A percentile compares a stretch with the other conserved stretches of the same genome.
These are phyloP conservation scores for Altica lythri DNA, from an alignment of 2,888 invertebrate species.

Conservation along the genomic window DNA sequence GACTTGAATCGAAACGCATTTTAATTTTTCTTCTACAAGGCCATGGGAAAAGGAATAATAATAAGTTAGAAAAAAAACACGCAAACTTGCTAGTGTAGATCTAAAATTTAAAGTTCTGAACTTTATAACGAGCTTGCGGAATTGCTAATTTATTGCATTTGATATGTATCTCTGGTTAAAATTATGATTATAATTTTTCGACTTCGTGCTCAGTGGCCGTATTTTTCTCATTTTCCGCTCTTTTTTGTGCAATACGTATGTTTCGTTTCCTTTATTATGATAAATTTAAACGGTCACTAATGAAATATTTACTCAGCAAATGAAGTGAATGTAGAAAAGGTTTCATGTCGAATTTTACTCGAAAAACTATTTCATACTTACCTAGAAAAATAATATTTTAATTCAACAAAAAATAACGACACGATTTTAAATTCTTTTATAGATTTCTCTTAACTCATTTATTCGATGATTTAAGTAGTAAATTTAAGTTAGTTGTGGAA, in stretches of 20 bases:
- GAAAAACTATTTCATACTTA: too few species aligned
- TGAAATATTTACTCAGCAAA: constrained; percentile 1
- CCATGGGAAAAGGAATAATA: constrained; percentile 47
- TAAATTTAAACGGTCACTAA: not conserved
- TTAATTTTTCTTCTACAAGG: constrained; percentile 44
- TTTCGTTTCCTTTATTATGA: constrained; percentile 26
- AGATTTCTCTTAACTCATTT: too few species aligned
- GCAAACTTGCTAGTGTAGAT: constrained; percentile 42
- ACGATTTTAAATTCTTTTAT: too few species aligned
- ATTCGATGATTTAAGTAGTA: too few species aligned
- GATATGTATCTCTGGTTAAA: constrained; percentile 53
- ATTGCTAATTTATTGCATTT: constrained; percentile 53
- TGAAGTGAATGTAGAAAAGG: too few species aligned
- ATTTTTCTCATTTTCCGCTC: constrained; percentile 39
- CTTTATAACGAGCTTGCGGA: constrained; percentile 46
- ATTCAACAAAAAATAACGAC: too few species aligned
- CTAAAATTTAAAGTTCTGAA: constrained; percentile 48
- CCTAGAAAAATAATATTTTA: too few species aligned
- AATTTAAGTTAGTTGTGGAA: too few species aligned
- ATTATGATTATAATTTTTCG: constrained; percentile 54
- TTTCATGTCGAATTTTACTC: too few species aligned
- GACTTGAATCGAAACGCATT: constrained; percentile 43
- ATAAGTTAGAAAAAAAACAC: constrained; percentile 46
- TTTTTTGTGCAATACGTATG: constrained; percentile 34
- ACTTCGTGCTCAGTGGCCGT: constrained; percentile 47